Percentiles rank a stretch among this genome's conserved stretches.
These are phyloP conservation scores for Columbina picui DNA, from an alignment of 2,113 vertebrate species.

Conservation along the genomic window DNA sequence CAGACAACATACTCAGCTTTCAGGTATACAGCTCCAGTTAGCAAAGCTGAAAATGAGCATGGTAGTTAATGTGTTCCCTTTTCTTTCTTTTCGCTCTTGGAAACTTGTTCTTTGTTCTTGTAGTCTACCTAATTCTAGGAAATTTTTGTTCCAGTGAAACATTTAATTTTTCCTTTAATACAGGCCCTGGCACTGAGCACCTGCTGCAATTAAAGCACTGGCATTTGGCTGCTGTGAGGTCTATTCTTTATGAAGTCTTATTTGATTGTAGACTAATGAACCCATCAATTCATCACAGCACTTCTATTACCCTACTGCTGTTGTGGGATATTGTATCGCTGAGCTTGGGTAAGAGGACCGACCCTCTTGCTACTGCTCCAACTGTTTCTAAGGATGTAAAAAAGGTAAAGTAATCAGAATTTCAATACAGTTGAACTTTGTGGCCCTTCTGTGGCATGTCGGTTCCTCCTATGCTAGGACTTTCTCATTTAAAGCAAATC, in stretches of 20 bases:
- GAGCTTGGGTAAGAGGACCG: not conserved
- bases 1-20: not conserved
- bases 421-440: slow-evolving; percentile 22
- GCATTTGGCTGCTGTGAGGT: slow-evolving; percentile 60
- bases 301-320: slow-evolving; percentile 57
- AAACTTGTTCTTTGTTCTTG: slow-evolving; percentile 23
- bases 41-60: not conserved
- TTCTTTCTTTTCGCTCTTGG: not conserved
- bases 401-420: slow-evolving; percentile 39
- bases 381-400: not conserved
- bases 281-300: slow-evolving; percentile 70
- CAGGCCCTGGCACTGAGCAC: slow-evolving; percentile 22
- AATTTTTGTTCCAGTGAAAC: slow-evolving; percentile 38
- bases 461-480: not conserved
- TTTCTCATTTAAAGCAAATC: slow-evolving; percentile 14
- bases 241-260: slow-evolving; percentile 50
- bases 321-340: slow-evolving; percentile 29
- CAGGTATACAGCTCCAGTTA: not conserved
- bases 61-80: not conserved
- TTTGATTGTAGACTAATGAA: slow-evolving; percentile 71
- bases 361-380: slow-evolving; percentile 4
- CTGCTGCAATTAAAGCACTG: slow-evolving; percentile 66
- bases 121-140: not conserved
- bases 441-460: not conserved
- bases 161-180: slow-evolving; percentile 46